Conservation (phyloP, 2,888 invertebrate genomes). For the Melanostoma mellinum region DNA sequence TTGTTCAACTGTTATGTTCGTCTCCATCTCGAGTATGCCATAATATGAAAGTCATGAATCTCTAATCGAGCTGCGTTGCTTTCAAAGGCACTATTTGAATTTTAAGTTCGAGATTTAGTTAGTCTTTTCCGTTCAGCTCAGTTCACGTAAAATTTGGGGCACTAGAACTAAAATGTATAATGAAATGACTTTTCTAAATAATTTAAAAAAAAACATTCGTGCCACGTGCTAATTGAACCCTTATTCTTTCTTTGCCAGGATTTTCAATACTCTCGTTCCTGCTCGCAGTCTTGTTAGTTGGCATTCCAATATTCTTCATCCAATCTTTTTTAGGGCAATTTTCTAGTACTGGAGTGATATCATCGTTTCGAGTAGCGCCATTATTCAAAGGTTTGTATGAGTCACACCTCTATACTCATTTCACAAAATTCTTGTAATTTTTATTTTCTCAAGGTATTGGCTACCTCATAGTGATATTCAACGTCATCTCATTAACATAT, state of each 20-base stretch:
- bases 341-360: constrained; percentile 90
- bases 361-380: constrained; percentile 91
- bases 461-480: constrained; percentile 90
- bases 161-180: background rate
- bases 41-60: no score
- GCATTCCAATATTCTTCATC: constrained; percentile 92
- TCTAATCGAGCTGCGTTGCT: no score
- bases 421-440: background rate
- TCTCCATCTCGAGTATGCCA: no score
- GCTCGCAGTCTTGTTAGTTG: constrained; percentile 77
- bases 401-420: background rate
- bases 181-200: background rate
- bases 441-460: constrained; percentile 77
- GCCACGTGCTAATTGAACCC: background rate
- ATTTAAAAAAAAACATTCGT: background rate
- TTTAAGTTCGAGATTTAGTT: no score
- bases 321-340: constrained; percentile 94
- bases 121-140: no score
- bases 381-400: constrained; percentile 90
- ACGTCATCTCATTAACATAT: constrained; percentile 90
- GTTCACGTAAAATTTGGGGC: no score
- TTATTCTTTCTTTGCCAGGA: constrained; percentile 70
- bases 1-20: no score
- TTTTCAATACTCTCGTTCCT: constrained; percentile 78
- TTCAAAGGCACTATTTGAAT: no score